Conservation (phyloP, 1,140 invertebrate genomes). For the Drosophila repletoides region DNA sequence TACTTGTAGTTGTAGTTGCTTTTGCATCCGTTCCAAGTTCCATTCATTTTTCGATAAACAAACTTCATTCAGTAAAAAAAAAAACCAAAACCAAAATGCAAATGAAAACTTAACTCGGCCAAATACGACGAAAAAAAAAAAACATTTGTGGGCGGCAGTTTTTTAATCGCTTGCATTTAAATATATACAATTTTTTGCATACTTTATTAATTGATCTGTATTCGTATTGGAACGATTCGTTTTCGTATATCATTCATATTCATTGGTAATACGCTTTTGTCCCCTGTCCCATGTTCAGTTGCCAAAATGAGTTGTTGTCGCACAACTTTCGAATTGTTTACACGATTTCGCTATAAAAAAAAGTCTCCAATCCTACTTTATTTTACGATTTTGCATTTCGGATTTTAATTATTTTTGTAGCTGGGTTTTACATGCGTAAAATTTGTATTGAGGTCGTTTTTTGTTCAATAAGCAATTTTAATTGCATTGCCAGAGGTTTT, state of each 20-base stretch:
- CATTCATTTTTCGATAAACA: conserved; percentile 1
- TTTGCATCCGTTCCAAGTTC: conserved; percentile 35
- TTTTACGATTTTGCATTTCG: conserved; percentile 1
- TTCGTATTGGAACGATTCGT: background rate
- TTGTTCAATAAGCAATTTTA: background rate
- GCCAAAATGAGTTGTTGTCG: conserved; percentile 37
- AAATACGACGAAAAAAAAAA: too few species aligned
- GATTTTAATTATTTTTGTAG: conserved; percentile 21
- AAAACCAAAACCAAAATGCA: too few species aligned
- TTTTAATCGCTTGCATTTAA: conserved; percentile 59
- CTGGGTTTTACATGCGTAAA: background rate
- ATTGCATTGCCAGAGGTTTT: background rate
- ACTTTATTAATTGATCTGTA: conserved; percentile 64
- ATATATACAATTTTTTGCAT: conserved; percentile 43
- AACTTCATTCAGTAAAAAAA: conserved; percentile 59
- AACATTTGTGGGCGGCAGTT: conserved; percentile 48
- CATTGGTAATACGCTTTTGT: conserved; percentile 22
- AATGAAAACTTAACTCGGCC: conserved; percentile 59
- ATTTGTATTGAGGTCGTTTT: background rate
- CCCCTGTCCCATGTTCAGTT: conserved; percentile 17
- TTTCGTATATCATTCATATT: conserved; percentile 64
- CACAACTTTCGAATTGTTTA: conserved; percentile 65
- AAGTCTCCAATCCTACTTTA: background rate
- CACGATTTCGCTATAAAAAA: conserved; percentile 3
- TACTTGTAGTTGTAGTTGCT: conserved; percentile 17